Conservation (phyloP, 2,888 invertebrate genomes). For the Margaritifera margaritifera region DNA sequence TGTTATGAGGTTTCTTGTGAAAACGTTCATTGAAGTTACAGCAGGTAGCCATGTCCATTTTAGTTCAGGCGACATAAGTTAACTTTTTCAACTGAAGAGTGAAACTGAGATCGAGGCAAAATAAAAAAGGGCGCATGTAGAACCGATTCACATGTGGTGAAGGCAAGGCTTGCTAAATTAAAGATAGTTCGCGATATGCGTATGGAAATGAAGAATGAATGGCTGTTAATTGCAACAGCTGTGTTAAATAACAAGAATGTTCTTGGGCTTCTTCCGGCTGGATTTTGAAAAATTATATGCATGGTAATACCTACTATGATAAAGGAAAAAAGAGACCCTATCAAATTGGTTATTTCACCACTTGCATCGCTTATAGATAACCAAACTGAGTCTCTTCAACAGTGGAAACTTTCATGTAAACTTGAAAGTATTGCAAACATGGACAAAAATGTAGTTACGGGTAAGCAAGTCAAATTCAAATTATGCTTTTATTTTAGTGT, state of each 20-base stretch:
- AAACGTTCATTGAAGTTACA: too few species aligned
- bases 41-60: too few species aligned
- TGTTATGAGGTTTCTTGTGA: too few species aligned
- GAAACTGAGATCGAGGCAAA: too few species aligned
- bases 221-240: conserved; percentile 1
- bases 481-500: too few species aligned
- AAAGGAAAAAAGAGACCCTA: neutral
- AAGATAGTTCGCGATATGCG: conserved; percentile 1
- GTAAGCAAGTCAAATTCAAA: neutral
- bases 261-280: conserved; percentile 17
- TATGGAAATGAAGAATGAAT: conserved; percentile 14
- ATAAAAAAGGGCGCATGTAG: too few species aligned
- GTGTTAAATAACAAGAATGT: conserved; percentile 9
- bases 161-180: neutral
- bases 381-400: conserved; percentile 9
- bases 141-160: conserved; percentile 5
- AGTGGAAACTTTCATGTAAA: conserved; percentile 13
- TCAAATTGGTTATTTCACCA: conserved; percentile 19
- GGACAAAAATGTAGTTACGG: conserved; percentile 1
- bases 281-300: conserved; percentile 23
- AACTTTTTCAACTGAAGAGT: too few species aligned
- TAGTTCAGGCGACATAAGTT: too few species aligned
- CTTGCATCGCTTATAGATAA: conserved; percentile 21
- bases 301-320: conserved; percentile 11
- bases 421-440: conserved; percentile 7